Base-by-base conservation (phyloP, 1,140 invertebrate species). In the Aphidius ervi region DNA sequence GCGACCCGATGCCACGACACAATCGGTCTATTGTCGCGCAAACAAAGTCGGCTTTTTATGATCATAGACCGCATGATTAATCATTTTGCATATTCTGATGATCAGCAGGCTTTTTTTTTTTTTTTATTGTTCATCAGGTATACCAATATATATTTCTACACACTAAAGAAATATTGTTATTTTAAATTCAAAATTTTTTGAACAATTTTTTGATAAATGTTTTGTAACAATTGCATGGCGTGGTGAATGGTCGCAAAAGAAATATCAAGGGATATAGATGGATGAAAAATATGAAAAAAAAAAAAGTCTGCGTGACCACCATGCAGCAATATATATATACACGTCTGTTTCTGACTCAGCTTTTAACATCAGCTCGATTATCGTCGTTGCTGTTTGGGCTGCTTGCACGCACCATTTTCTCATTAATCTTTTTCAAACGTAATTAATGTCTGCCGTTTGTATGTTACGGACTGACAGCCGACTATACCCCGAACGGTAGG, bases 361-460 rank as follows among this genome's bases (percentile, higher is more conserved):
- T 39, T 42, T 66, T 64, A 61, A 56, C 47, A 54, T 61, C 52
- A 46, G 60, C 56, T 59, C 66, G 58, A 68, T 63, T 62, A 59
- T 66, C 63, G 45, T 50, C n/a, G 50, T 31, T 4, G 23, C 23
- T 31, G 23, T 31, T 31, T 31, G 23, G 23, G 23, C 59, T 60
- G 63, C 58, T 62, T 57, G 65, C 56, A 63, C 65, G 59, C 65
- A 64, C 39, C 63, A 67, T 68, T 68, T 67, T 64, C 67, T 68
- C 67, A 65, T 69, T 70, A 67, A 71, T 71, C 68, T 71, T 70
- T 70, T 67, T 66, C 70, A 64, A 59, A 45, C 58, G 67, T 71
- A 71, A 71, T 71, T 71, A 71, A 71, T 69, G 67, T 68, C 68
- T 56, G 63, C 50, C 52, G 67, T 64, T 65, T 65, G 63, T 65